Evolutionary conservation across 2,888 invertebrate genomes (phyloP), one percentile per base, ranked within the genome.

Genomic region (Erebia epiphron): DNA sequence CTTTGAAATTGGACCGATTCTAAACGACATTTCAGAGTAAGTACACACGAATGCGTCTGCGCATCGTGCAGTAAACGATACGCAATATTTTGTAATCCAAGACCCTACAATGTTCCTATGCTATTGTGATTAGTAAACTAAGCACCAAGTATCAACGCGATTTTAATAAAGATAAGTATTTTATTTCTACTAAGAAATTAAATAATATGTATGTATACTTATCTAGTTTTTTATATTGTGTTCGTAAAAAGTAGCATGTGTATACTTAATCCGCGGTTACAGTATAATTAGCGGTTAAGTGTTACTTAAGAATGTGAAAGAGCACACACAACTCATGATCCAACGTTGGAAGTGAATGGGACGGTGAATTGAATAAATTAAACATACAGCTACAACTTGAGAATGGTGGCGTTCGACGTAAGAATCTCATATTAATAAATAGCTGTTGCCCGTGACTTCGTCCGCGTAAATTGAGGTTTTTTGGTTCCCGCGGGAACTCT

Each of bases 221-320:
- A n/a, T n/a, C 26, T 26, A 26, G 26, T 26, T 26, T 3, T 26
- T 26, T 26, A 35, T 35, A 35, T 26, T 35, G 35, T 35, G 7
- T 35, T 35, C 7, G 0, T n/a, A 14, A 49, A 49, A 49, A 50
- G 14, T 13, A 7, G 56, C 21, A 21, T 26, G 54, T 3, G 10
- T n/a, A 9, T 9, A 9, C 54, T 21, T 43, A 56, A 35, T 14
- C 35, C 35, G 35, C n/a, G 11, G 7, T 35, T 43, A 14, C 43
- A 56, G 8, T 11, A 11, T 64, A 67, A 67, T 67, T 67, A 67
- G 26, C 57, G 57, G 57, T 58, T 57, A 58, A 67, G 67, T 58
- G 46, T 14, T 58, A 46, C 50, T 67, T 58, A 26, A 58, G 35
- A 57, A 67, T 67, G 58, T 49, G 49, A 67, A 67, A 58, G 67